Evolutionary conservation across 2,888 invertebrate species (phyloP).

Genomic region (Micoletzkya japonica): DNA sequence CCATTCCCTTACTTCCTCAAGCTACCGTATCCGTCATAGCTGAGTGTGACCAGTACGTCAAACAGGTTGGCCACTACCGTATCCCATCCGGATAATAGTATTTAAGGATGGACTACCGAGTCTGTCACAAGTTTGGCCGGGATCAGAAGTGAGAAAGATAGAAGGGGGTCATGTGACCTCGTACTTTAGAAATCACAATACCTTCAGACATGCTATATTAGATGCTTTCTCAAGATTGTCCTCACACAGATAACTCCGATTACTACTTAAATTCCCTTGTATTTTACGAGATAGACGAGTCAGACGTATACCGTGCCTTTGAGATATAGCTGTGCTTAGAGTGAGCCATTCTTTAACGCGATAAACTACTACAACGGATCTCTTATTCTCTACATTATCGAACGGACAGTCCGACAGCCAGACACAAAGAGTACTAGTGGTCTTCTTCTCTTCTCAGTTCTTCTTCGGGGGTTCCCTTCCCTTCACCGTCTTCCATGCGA

Average conservation of each 20-base stretch:
- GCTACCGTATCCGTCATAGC: not conserved
- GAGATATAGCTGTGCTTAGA: not conserved
- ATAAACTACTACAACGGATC: too few species aligned
- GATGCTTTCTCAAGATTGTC: slow-evolving; percentile 1
- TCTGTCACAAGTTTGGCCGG: slow-evolving; percentile 11
- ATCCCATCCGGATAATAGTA: not conserved
- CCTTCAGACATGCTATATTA: slow-evolving; percentile 13
- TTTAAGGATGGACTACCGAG: slow-evolving; percentile 3
- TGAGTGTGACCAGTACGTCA: slow-evolving; percentile 11
- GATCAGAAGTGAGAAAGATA: slow-evolving; percentile 2
- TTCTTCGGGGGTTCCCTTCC: slow-evolving; percentile 41
- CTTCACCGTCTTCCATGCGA: slow-evolving; percentile 58
- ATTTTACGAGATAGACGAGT: not conserved
- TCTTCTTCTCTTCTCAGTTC: not conserved
- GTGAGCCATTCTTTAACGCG: not conserved
- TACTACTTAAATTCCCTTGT: not conserved
- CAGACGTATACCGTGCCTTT: not conserved
- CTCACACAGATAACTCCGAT: too few species aligned
- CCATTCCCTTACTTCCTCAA: slow-evolving; percentile 70
- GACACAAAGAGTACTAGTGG: slow-evolving; percentile 8
- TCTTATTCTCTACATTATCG: too few species aligned
- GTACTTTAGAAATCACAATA: slow-evolving; percentile 2
- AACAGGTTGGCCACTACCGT: not conserved
- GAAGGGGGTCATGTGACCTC: slow-evolving; percentile 8
- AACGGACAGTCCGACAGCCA: too few species aligned